Evolutionary conservation across 2,113 vertebrate species (phyloP), one percentile per base, ranked within the genome.

Genomic region (Macheiramphus alcinus): DNA sequence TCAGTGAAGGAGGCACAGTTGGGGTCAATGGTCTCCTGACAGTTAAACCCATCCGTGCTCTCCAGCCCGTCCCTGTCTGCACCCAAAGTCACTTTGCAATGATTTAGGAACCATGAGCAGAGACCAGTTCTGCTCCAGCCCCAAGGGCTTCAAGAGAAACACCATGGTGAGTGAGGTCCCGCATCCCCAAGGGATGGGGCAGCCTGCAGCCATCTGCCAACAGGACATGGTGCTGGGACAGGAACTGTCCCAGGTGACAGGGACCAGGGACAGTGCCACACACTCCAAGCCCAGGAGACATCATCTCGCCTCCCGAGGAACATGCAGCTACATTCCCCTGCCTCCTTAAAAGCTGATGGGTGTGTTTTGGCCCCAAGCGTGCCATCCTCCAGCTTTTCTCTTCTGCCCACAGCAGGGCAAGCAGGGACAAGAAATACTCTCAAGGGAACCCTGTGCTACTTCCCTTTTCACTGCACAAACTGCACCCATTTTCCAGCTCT

Each of bases 121-220:
- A 21, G 42, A 56, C 16, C 53, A 62, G 40, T 34, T 23, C 45
- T 74, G 68, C 22, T 34, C 34, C 70, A 59, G 38, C 45, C 34
- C 29, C 61, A 17, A 20, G 23, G 48, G 29, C 63, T 62, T 11
- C 29, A 36, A 9, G 29, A n/a, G 53, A 25, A 70, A 34, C 45
- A 16, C 19, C 1, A 2, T 0, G 2, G 40, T 11, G 48, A 55
- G 34, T 0, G 7, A n/a, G 10, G 58, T 7, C 25, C 47, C 3
- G 0, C 3, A 3, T 22, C 21, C 50, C 38, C 3, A 1, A 17
- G 40, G 62, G 80, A 19, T 1, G 19, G 10, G 20, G 50, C 29
- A 56, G 59, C 59, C 67, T 16, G 27, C 53, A 85, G 73, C 63
- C 40, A 26, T 2, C 75, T 45, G 68, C 87, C 48, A 26, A 27